Evolutionary conservation across 2,888 invertebrate genomes (phyloP).

Genomic region (Papilio elwesi): DNA sequence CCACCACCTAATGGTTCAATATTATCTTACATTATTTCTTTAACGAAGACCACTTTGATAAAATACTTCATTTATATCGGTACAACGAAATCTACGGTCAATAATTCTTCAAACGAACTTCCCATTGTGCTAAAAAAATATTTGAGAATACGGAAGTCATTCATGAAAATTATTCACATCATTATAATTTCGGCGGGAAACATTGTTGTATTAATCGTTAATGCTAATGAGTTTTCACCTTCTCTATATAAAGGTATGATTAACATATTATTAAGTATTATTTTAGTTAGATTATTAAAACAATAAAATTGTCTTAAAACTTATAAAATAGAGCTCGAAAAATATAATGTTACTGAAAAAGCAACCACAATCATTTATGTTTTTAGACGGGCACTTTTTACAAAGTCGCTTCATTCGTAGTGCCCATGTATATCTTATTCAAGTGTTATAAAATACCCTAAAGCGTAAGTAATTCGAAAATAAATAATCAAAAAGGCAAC

Average conservation of each 20-base stretch:
- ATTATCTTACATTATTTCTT: slow-evolving; percentile 49
- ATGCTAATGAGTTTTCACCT: slow-evolving; percentile 43
- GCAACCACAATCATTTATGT: slow-evolving; percentile 3
- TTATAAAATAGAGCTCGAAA: background rate
- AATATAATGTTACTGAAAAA: background rate
- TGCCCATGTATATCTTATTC: background rate
- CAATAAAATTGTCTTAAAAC: background rate
- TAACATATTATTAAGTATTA: slow-evolving; percentile 22
- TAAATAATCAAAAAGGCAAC: background rate
- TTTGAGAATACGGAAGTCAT: slow-evolving; percentile 74
- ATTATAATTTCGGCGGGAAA: slow-evolving; percentile 80
- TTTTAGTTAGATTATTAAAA: background rate
- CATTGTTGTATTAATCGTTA: slow-evolving; percentile 48
- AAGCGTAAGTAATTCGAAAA: background rate
- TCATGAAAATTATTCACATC: slow-evolving; percentile 69
- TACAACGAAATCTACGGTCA: slow-evolving; percentile 10
- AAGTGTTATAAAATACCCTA: slow-evolving; percentile 1
- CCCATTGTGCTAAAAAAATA: slow-evolving; percentile 55
- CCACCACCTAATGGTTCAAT: slow-evolving; percentile 65
- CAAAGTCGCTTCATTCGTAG: slow-evolving; percentile 7
- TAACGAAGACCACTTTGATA: slow-evolving; percentile 24
- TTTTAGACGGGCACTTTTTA: slow-evolving; percentile 3
- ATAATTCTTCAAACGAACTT: background rate
- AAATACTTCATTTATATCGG: slow-evolving; percentile 8
- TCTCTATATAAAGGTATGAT: slow-evolving; percentile 44